Base-by-base conservation (phyloP, 2,797 vertebrate genomes). In the Thalassophryne amazonica region DNA sequence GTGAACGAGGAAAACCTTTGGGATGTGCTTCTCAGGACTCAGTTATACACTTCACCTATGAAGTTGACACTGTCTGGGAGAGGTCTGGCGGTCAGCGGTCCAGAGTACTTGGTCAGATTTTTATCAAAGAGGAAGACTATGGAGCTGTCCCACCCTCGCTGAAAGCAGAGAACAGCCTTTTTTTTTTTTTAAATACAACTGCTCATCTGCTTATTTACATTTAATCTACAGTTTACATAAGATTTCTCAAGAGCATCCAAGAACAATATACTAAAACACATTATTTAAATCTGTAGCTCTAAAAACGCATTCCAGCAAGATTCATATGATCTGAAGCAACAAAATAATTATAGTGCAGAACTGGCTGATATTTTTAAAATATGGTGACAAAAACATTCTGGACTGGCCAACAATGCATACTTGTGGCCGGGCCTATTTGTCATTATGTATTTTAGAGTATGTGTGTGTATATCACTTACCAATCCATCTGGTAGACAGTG, bases 111-210 rank as follows among this genome's bases (percentile, higher is more conserved):
- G 57, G 90, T 95, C 58, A 92, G 90, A 84, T 95, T 98, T 91
- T 96, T 98, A 84, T 99, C 95, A 68, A 99, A 99, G 48, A 99
- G 87, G 84, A 96, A 99, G 27, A 99, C 94, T 76, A 97, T 94
- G 80, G 91, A 98, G 82, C 88, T 95, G 86, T 99, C 97, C 93
- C 95, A 98, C 53, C 97, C 96, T 77, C 88, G 93, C 97, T 99
- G 75, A 50, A 64, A 71, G 19, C 7, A 78, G 4, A 69, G 4
- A 61, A 41, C 6, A 33, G 45, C 2, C 37, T n/a, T 14, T n/a
- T 12, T n/a, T n/a, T n/a, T n/a, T n/a, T n/a, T n/a, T n/a, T n/a
- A 33, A 20, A 34, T 24, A 54, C 41, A 5, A 38, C 3, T 39
- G 4, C 46, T 18, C 3, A 20, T 11, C n/a, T n/a, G n/a, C n/a